Base-by-base conservation (phyloP, 2,797 vertebrate species). In the Gadopsis bispinosus region DNA sequence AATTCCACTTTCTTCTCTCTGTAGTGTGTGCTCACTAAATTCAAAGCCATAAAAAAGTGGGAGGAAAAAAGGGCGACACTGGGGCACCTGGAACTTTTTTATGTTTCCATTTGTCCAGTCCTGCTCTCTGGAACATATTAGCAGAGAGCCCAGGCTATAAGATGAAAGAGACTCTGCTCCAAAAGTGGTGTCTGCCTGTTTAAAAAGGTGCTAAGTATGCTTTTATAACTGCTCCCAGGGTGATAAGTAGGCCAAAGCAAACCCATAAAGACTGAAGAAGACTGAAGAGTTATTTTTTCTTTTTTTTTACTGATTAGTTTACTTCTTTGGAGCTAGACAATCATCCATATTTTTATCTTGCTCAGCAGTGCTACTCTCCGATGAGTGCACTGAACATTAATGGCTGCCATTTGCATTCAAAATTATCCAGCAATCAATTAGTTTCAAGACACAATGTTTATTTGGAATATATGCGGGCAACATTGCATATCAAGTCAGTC, bases 361-460 rank as follows among this genome's bases (percentile, higher is more conserved):
- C 88, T 81, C 88, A 80, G 83, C 81, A 59, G 87, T 73, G 68
- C 74, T 31, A 39, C 79, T 87, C 73, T 69, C 62, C 37, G 19
- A 81, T 63, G 63, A 88, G 83, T 19, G 59, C 35, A 7, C 67
- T 29, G 26, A 87, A 82, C 80, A 85, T 83, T 86, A 89, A 89
- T 89, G 80, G 83, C 81, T 71, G 80, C 86, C 66, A 87, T 91
- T 87, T 85, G 82, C 75, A 91, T 89, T 92, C 75, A 83, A 91
- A 14, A 91, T 89, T 54, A 90, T 84, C 74, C 73, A 63, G 73
- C 75, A 79, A 88, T 88, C 80, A 90, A 83, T 86, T 88, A 83
- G 75, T 84, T 84, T 77, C 74, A 80, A 82, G 82, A 80, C 69
- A 87, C 77, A 83, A 61, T 74, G 68, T 77, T 83, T 68, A 73